Evolutionary conservation across 2,888 invertebrate species (phyloP).

Genomic region (Rhimphoctona megacephalus): DNA sequence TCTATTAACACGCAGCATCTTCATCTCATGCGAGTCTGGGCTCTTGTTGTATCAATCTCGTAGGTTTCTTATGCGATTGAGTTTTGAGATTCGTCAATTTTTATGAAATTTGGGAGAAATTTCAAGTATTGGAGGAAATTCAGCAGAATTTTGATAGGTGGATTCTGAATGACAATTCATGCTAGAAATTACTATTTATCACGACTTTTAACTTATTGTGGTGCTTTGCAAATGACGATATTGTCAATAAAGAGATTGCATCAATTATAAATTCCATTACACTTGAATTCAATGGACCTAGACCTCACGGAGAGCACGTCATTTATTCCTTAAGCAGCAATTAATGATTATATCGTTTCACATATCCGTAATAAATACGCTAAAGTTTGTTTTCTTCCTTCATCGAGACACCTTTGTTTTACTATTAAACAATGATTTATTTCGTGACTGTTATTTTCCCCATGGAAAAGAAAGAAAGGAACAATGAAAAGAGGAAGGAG

Average conservation of each 20-base stretch:
- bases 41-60: conserved; percentile 7
- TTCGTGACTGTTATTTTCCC: neutral
- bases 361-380: neutral
- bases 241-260: neutral
- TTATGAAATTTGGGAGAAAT: neutral
- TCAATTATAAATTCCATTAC: neutral
- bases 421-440: conserved; percentile 1
- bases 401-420: neutral
- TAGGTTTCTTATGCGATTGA: neutral
- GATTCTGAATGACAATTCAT: neutral
- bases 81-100: neutral
- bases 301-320: neutral
- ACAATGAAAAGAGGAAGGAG: conserved; percentile 44
- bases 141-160: neutral
- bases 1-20: conserved; percentile 39
- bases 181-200: neutral
- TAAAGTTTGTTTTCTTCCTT: neutral
- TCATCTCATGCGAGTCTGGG: conserved; percentile 4
- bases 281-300: neutral
- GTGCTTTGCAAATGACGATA: neutral
- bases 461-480: conserved; percentile 33
- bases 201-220: neutral
- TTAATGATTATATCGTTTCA: neutral
- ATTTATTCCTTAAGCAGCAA: neutral
- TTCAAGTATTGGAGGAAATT: neutral